These are phyloP conservation scores for Drosophila rhopaloa DNA, from an alignment of 1,140 invertebrate genomes.

Conservation along the genomic window DNA sequence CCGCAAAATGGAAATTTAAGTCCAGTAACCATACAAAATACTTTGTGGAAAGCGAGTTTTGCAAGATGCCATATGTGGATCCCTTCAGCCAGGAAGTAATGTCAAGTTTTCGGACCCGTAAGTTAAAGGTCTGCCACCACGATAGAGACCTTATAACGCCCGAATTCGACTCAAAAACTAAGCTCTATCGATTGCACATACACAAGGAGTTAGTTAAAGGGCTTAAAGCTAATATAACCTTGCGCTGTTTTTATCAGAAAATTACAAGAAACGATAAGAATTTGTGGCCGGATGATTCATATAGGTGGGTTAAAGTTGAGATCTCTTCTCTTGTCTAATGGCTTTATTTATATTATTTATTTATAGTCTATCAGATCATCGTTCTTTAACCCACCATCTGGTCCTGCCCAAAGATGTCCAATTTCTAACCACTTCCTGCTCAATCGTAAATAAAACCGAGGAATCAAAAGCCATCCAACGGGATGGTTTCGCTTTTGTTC, in stretches of 20 bases:
- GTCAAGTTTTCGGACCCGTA: not conserved
- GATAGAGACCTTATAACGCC: constrained; percentile 13
- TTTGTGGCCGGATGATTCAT: not conserved
- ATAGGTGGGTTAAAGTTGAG: not conserved
- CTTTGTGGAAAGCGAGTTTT: constrained; percentile 4
- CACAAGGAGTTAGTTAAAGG: not conserved
- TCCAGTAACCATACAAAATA: not conserved
- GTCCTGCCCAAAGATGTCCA: constrained; percentile 4
- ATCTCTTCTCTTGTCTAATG: no score
- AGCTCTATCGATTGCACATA: constrained; percentile 18
- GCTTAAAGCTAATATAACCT: not conserved
- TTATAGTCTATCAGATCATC: not conserved
- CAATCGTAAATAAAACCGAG: not conserved
- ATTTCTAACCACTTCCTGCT: constrained; percentile 8
- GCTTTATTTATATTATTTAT: no score
- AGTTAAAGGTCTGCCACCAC: constrained; percentile 1
- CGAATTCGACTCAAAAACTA: constrained; percentile 14
- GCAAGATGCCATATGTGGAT: constrained; percentile 28
- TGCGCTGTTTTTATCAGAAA: constrained; percentile 13
- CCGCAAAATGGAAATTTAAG: not conserved
- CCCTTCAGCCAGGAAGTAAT: constrained; percentile 14
- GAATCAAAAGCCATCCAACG: not conserved
- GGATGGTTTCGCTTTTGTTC: constrained; percentile 26
- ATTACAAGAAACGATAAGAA: not conserved
- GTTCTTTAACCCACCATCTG: not conserved